phyloP scores from a whole-genome alignment of 2,113 vertebrate species.

The Gyps fulvus region DNA sequence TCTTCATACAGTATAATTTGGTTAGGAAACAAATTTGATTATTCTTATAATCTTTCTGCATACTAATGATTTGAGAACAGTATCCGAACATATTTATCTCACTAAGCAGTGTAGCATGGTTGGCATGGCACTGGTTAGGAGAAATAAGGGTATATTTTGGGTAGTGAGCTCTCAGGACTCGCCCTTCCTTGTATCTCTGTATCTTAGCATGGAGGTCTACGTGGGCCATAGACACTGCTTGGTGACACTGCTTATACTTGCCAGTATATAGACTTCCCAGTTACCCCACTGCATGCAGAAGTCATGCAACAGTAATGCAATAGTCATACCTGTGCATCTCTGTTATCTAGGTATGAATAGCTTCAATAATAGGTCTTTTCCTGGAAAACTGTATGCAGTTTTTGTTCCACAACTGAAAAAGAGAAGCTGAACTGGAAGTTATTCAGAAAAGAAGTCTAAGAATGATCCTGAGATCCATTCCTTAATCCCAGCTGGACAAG shows the following conservation, averaged over 20 bases:
- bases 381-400: background rate
- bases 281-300: background rate
- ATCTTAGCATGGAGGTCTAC: background rate
- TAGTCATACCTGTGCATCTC: background rate
- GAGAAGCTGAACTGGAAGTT: background rate
- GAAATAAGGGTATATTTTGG: background rate
- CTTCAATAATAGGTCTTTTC: background rate
- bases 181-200: background rate
- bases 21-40: constrained; percentile 29
- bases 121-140: background rate
- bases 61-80: background rate
- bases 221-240: no score
- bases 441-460: background rate
- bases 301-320: background rate
- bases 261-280: background rate
- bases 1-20: background rate
- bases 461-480: background rate
- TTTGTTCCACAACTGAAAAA: background rate
- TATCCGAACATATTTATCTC: background rate
- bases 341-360: background rate
- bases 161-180: background rate
- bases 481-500: background rate
- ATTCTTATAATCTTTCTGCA: background rate
- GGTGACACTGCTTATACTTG: background rate
- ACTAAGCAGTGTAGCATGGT: background rate